Evolutionary conservation across 2,888 invertebrate species (phyloP).

Genomic region (Drosophila atroscutellata): DNA sequence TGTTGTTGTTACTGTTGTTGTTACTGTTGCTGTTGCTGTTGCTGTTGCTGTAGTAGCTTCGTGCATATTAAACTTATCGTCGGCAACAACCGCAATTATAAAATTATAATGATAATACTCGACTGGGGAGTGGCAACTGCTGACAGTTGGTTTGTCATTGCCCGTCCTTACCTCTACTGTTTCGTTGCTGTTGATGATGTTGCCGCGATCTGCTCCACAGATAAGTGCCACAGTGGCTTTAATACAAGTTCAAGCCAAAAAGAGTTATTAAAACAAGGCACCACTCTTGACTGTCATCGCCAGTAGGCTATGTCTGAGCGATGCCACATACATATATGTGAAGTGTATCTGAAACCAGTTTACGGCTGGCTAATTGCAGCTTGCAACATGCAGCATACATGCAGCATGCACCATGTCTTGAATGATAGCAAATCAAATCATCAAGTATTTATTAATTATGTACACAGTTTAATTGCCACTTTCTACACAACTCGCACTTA

Average conservation of each 20-base stretch:
- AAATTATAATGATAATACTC: slow-evolving; percentile 80
- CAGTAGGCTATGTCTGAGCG: slow-evolving; percentile 15
- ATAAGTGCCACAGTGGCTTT: slow-evolving; percentile 58
- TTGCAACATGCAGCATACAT: slow-evolving; percentile 24
- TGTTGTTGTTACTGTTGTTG: slow-evolving; percentile 30
- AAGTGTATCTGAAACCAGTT: slow-evolving; percentile 61
- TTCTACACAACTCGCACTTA: slow-evolving; percentile 47
- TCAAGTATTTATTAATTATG: slow-evolving; percentile 68
- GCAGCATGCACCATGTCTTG: slow-evolving; percentile 12
- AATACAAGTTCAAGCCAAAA: slow-evolving; percentile 63
- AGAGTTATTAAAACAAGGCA: slow-evolving; percentile 78
- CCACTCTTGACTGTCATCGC: slow-evolving; percentile 31
- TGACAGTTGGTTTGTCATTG: slow-evolving; percentile 79
- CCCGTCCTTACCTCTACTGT: slow-evolving; percentile 34
- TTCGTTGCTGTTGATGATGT: slow-evolving; percentile 48
- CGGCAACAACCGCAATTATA: slow-evolving; percentile 78
- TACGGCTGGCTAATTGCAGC: slow-evolving; percentile 64
- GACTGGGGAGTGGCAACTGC: slow-evolving; percentile 76
- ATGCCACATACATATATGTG: slow-evolving; percentile 18
- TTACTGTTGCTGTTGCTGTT: slow-evolving; percentile 30
- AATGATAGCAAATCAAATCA: slow-evolving; percentile 38
- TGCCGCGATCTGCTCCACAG: slow-evolving; percentile 62
- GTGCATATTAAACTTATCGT: slow-evolving; percentile 79
- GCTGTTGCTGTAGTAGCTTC: slow-evolving; percentile 46
- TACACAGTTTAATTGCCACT: slow-evolving; percentile 72